These are phyloP conservation scores for Malthinus seriepunctatus DNA, from an alignment of 2,888 invertebrate species.

Conservation along the genomic window DNA sequence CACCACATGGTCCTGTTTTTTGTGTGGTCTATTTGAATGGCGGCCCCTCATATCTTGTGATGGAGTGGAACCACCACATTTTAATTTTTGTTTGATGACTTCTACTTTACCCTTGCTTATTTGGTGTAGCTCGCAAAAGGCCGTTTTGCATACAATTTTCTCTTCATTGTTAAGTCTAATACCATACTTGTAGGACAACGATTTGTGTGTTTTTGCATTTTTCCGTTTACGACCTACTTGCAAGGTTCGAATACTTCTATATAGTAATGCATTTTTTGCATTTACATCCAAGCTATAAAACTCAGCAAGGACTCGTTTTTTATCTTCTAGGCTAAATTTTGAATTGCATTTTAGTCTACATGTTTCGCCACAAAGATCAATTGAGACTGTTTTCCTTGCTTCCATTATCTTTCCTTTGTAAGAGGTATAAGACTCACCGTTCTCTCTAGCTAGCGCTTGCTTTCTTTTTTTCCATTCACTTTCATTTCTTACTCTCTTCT, in stretches of 20 bases:
- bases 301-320: not conserved
- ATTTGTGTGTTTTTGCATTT: conserved; percentile 2
- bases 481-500: conserved; percentile 9
- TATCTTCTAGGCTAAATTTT: conserved; percentile 4
- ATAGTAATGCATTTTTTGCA: conserved; percentile 16
- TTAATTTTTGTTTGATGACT: conserved; percentile 7
- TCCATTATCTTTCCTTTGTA: not conserved
- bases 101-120: conserved; percentile 5
- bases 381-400: not conserved
- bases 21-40: conserved; percentile 9
- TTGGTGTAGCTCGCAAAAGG: not conserved
- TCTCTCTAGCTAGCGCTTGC: conserved; percentile 8
- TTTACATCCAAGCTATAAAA: conserved; percentile 4
- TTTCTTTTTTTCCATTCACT: conserved; percentile 13
- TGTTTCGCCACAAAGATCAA: not conserved
- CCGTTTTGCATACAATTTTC: not conserved
- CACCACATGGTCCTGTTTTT: conserved; percentile 1
- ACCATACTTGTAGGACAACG: not conserved
- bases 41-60: conserved; percentile 3
- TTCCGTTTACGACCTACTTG: conserved; percentile 12
- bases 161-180: conserved; percentile 2
- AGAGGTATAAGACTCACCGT: not conserved
- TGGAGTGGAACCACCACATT: not conserved
- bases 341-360: not conserved
- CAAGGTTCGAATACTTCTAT: conserved; percentile 12